phyloP scores from a whole-genome alignment of 2,888 invertebrate species.

The Taenaris catops region DNA sequence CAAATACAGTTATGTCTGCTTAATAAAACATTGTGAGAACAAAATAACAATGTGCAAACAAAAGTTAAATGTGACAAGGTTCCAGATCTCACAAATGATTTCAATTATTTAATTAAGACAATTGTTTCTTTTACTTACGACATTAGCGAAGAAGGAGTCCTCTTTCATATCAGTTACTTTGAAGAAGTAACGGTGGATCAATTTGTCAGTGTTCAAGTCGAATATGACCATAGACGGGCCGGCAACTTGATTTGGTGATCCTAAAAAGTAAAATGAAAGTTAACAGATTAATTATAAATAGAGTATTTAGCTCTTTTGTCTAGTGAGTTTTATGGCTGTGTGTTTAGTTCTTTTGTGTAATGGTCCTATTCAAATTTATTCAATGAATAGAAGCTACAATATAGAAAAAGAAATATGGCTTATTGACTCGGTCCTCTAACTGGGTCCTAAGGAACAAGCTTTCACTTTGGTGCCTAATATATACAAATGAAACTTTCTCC shows the following conservation, averaged over 20 bases:
- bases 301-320: not conserved
- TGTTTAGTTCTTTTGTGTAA: not conserved
- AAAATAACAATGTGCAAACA: not conserved
- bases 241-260: conserved; percentile 74
- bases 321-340: not conserved
- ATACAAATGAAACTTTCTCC: too few relatives aligned
- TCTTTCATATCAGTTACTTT: conserved; percentile 84
- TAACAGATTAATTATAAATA: too few relatives aligned
- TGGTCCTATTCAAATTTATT: not conserved
- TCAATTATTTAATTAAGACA: too few relatives aligned
- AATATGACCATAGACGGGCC: conserved; percentile 84
- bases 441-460: too few relatives aligned
- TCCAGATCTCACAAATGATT: too few relatives aligned
- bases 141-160: conserved; percentile 89
- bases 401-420: too few relatives aligned
- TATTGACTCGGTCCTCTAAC: too few relatives aligned
- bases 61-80: not conserved
- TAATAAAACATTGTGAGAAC: too few relatives aligned
- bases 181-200: conserved; percentile 84
- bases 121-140: conserved; percentile 75
- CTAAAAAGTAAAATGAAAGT: conserved; percentile 37
- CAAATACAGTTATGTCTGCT: too few relatives aligned
- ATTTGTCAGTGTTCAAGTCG: conserved; percentile 86
- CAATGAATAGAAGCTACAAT: too few relatives aligned
- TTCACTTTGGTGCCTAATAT: too few relatives aligned